Conservation (phyloP, 2,797 vertebrate genomes). For the Sebastes wilsoni region DNA sequence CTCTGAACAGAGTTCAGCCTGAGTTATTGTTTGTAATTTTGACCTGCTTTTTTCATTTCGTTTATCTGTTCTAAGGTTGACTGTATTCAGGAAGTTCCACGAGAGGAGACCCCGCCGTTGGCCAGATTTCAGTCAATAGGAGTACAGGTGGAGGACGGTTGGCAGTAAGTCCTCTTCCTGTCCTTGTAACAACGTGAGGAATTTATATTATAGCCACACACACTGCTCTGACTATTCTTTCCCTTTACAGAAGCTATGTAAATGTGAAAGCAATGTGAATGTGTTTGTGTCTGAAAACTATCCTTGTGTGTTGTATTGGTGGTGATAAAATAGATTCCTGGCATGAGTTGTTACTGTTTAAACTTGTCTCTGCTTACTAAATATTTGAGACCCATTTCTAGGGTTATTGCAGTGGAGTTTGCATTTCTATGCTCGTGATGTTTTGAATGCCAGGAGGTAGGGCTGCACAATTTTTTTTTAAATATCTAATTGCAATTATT, state of each 20-base stretch:
- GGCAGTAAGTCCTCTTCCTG: constrained; percentile 93
- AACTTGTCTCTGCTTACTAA: constrained; percentile 7
- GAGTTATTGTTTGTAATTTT: neutral
- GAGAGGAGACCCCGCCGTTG: constrained; percentile 92
- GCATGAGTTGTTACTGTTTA: constrained; percentile 16
- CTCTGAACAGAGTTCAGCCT: neutral
- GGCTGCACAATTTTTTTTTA: no score
- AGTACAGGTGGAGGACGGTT: constrained; percentile 99
- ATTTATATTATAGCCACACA: constrained; percentile 72
- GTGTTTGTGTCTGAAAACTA: neutral
- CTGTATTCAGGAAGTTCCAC: constrained; percentile 95
- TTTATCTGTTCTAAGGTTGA: constrained; percentile 89
- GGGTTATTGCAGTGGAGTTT: constrained; percentile 1
- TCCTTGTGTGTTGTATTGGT: constrained; percentile 35
- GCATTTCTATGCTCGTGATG: neutral
- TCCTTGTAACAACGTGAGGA: constrained; percentile 77
- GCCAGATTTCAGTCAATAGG: constrained; percentile 99
- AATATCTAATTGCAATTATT: no score
- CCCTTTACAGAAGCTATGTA: constrained; percentile 37
- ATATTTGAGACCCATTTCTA: neutral
- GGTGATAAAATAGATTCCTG: constrained; percentile 1
- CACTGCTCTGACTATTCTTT: constrained; percentile 60
- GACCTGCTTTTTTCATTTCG: neutral
- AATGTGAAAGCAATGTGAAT: constrained; percentile 23
- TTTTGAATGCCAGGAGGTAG: constrained; percentile 18